Percentiles rank a stretch among this genome's conserved stretches.
These are phyloP conservation scores for Centrocercus urophasianus DNA, from an alignment of 2,113 vertebrate genomes.

Conservation along the genomic window DNA sequence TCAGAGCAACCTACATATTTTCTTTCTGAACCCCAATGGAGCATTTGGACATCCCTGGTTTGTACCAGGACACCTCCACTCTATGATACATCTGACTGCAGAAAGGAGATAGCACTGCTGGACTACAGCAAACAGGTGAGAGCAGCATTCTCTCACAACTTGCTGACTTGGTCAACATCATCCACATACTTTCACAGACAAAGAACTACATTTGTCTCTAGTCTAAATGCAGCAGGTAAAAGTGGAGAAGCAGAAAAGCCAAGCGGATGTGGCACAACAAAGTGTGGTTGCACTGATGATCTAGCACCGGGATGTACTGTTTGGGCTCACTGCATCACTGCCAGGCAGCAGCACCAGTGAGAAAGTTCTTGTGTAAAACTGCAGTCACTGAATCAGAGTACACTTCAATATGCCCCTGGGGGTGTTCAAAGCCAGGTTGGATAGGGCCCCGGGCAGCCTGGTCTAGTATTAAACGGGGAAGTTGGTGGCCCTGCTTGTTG, in stretches of 20 bases:
- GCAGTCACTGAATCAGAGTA: background rate
- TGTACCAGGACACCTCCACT: background rate
- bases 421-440: no score
- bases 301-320: background rate
- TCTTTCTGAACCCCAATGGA: no score
- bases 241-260: background rate
- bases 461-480: no score
- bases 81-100: background rate
- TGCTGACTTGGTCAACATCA: background rate
- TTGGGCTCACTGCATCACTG: background rate
- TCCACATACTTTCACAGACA: background rate
- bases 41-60: no score
- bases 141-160: background rate
- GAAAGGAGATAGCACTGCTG: background rate
- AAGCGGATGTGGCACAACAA: background rate
- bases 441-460: no score
- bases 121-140: background rate
- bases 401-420: background rate
- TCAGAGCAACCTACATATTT: no score
- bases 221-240: background rate
- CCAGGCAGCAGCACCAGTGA: background rate
- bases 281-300: background rate
- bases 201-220: background rate
- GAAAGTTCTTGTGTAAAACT: background rate
- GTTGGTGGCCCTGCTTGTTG: no score